Evolutionary conservation across 2,113 vertebrate genomes (phyloP).

Genomic region (Rhea pennata): DNA sequence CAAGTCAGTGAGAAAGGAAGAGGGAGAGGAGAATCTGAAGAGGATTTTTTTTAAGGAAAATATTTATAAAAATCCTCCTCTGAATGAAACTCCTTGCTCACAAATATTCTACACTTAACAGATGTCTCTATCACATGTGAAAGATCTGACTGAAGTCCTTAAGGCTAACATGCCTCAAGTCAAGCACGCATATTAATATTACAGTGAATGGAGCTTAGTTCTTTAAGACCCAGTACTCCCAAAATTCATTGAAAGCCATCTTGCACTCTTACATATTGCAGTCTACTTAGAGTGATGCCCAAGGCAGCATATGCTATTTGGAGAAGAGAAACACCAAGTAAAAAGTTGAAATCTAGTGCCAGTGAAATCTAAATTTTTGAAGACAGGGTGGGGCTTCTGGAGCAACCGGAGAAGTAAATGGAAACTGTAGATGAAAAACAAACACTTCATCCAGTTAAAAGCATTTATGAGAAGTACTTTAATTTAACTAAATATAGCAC

Average conservation of each 20-base stretch:
- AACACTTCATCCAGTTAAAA: not conserved
- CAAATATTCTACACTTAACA: not conserved
- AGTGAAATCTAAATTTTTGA: constrained; percentile 10
- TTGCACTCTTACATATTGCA: fast-evolving
- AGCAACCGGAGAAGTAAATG: not conserved
- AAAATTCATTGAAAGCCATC: not conserved
- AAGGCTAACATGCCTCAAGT: not conserved
- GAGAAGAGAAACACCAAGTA: not conserved
- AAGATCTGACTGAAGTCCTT: not conserved
- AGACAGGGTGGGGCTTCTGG: not conserved
- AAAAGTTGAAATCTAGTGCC: not conserved
- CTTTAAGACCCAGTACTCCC: not conserved
- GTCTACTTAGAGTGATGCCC: not conserved
- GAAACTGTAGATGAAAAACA: not conserved
- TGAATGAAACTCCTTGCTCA: not conserved
- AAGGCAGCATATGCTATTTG: not conserved
- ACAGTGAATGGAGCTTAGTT: not conserved
- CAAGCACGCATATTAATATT: not conserved
- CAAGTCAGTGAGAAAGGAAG: not conserved
- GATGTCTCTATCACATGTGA: not conserved
- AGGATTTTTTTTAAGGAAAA: not conserved
- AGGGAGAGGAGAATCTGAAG: not conserved
- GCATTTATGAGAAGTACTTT: not conserved
- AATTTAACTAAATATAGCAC: not conserved
- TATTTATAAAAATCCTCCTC: not conserved